These are phyloP conservation scores for Axinella damicornis DNA, from an alignment of 37 sponge, comb jelly and placozoan genomes.

Conservation along the genomic window DNA sequence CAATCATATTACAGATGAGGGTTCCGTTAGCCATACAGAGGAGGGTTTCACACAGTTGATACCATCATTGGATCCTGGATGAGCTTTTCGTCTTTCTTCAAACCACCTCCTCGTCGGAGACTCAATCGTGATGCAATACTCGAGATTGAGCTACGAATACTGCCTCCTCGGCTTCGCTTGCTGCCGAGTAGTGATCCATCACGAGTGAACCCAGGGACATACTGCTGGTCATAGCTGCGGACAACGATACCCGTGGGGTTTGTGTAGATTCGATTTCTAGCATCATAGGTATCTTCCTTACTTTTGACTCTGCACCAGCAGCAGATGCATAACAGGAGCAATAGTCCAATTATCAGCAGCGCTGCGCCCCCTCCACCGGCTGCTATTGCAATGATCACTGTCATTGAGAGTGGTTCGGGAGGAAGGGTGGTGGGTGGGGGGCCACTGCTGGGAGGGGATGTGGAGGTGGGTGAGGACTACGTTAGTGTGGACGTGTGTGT, in stretches of 20 bases:
- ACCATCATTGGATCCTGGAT: not conserved
- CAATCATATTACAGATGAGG: no score
- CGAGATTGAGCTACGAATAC: conserved; percentile 18
- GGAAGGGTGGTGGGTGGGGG: not conserved
- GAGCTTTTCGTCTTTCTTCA: not conserved
- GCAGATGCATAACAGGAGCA: conserved; percentile 17
- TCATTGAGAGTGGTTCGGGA: not conserved
- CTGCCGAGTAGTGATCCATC: not conserved
- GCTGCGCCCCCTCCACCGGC: conserved; percentile 25
- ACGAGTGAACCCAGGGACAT: no score
- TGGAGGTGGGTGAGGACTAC: no score
- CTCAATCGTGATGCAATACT: conserved; percentile 15
- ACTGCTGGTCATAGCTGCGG: conserved; percentile 1
- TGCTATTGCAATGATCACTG: conserved; percentile 30
- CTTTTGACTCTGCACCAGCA: not conserved
- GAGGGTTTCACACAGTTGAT: no score
- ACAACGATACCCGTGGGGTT: conserved; percentile 2
- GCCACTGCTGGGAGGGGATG: no score
- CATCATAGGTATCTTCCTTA: not conserved
- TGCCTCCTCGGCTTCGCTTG: conserved; percentile 10
- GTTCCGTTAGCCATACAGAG: no score
- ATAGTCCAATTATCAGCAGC: not conserved
- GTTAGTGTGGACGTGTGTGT: no score
- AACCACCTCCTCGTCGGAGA: not conserved
- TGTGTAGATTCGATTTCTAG: not conserved